These are phyloP conservation scores for Myrmecobius fasciatus DNA, from an alignment of 2,113 vertebrate species.

Conservation along the genomic window DNA sequence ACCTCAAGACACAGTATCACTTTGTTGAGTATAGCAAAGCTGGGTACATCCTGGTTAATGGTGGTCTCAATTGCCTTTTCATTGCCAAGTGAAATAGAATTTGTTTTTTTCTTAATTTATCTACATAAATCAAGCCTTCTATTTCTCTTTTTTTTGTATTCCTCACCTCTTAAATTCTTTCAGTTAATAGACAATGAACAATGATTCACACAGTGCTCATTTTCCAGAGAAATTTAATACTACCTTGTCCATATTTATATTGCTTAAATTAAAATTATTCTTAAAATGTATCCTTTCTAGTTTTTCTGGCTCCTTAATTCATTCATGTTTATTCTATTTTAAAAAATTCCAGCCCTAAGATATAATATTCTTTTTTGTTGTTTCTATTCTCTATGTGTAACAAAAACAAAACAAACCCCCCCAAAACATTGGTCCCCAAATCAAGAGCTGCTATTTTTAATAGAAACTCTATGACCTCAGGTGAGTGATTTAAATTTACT, in stretches of 20 bases:
- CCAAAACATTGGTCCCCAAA: neutral
- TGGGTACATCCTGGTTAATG: conserved; percentile 52
- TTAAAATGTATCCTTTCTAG: conserved; percentile 47
- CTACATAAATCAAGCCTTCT: conserved; percentile 44
- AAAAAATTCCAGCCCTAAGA: conserved; percentile 37
- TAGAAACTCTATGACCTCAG: neutral
- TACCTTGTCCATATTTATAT: conserved; percentile 63
- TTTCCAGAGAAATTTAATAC: conserved; percentile 63
- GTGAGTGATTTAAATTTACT: neutral
- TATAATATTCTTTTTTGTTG: neutral
- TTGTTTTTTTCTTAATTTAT: conserved; percentile 59
- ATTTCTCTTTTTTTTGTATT: conserved; percentile 46
- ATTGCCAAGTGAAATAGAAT: conserved; percentile 71
- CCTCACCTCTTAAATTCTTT: conserved; percentile 61
- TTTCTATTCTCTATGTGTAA: conserved; percentile 55
- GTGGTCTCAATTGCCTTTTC: conserved; percentile 59
- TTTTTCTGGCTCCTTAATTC: conserved; percentile 51
- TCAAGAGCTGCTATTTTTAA: neutral
- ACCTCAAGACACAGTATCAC: conserved; percentile 16
- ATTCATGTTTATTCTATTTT: conserved; percentile 66
- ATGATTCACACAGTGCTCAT: conserved; percentile 45
- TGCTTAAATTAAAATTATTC: conserved; percentile 63
- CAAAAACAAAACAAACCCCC: conserved; percentile 17
- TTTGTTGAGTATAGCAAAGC: neutral
- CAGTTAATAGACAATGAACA: conserved; percentile 68